These are phyloP conservation scores for Polia nebulosa DNA, from an alignment of 2,888 invertebrate species.

Conservation along the genomic window DNA sequence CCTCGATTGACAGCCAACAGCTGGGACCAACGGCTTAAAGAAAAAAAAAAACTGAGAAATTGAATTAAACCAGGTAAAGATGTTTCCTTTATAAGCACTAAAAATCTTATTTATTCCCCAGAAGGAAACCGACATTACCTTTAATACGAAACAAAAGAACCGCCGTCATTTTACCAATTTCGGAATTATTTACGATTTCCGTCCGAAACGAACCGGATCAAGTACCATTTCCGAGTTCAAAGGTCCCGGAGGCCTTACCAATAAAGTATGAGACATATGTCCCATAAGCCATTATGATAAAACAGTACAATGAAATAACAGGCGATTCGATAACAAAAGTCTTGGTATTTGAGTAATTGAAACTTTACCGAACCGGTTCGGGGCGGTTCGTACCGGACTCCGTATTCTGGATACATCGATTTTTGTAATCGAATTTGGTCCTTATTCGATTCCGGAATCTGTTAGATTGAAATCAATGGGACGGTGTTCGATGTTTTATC, in stretches of 20 bases:
- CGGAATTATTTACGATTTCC: constrained; percentile 37
- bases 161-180: constrained; percentile 22
- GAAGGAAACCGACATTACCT: constrained; percentile 19
- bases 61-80: neutral
- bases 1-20: too few species aligned
- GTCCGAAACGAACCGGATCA: constrained; percentile 32
- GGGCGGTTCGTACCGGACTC: constrained; percentile 12
- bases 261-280: constrained; percentile 63
- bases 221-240: constrained; percentile 45
- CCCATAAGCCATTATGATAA: constrained; percentile 63
- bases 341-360: constrained; percentile 68
- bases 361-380: constrained; percentile 66
- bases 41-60: neutral
- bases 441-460: constrained; percentile 1
- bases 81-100: neutral
- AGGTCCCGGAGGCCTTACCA: constrained; percentile 38
- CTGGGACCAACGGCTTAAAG: neutral
- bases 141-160: constrained; percentile 24
- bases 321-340: constrained; percentile 70
- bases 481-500: neutral
- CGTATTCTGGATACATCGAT: constrained; percentile 52
- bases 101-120: neutral
- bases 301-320: constrained; percentile 67
- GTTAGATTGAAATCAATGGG: neutral
- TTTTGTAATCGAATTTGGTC: constrained; percentile 25